Base-by-base conservation (phyloP, 2,113 vertebrate species). In the Istiophorus platypterus region DNA sequence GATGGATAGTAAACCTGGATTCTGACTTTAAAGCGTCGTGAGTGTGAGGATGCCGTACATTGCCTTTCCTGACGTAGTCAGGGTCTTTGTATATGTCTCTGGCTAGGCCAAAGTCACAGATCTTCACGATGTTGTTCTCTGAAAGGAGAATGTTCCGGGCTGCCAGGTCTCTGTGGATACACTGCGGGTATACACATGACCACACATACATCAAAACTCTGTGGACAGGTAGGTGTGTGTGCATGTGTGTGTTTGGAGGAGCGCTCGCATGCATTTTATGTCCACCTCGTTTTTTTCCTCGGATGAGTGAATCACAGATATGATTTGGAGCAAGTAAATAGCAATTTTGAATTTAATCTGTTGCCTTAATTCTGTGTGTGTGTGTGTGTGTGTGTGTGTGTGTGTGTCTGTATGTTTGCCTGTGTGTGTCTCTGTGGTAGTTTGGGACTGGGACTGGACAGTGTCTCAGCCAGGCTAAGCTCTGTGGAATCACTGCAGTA, bases 11-110 rank as follows among this genome's bases (percentile, higher is more conserved):
- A 58, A 67, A 77, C 8, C 1, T 0, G 47, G 37, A 37, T 52
- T 37, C 42, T 9, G 52, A 41, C 41, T 47, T 34, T 52, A 20
- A 9, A 20, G 24, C 6, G 9, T 0, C 31, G 67, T 0, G 29
- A 42, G n/a, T 1, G 65, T 24, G 66, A 37, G 72, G 72, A 15
- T 20, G 37, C 90, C 98, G 93, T 94, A 99, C 98, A 0, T 98
- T 99, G 93, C 98, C 98, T 92, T 99, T 99, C 78, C 98, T 96
- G 92, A 99, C 98, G 5, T 99, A 99, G 92, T 99, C 98, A 0
- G 98, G 98, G 86, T 99, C 98, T 93, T 99, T 99, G 95, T 99
- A 99, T 95, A 99, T 99, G 93, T 99, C 98, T 51, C 98, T 95
- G 59, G 98, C 98, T 85, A 99, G 95, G 70, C 98, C 98, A 0